Evolutionary conservation across 2,113 vertebrate genomes (phyloP).

Genomic region (Neomonachus schauinslandi): DNA sequence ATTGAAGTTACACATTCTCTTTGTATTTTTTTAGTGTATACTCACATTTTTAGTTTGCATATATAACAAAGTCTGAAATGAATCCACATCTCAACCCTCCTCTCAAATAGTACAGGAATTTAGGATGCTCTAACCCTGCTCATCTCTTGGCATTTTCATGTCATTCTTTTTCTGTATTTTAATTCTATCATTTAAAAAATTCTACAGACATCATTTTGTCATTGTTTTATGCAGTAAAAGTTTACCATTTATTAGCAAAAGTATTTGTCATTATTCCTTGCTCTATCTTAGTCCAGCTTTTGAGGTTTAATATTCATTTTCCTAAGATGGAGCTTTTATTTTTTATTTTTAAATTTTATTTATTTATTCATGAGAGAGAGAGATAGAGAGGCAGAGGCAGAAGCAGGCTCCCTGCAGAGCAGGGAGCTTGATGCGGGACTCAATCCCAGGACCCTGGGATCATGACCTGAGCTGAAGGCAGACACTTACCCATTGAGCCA

Average conservation of each 20-base stretch:
- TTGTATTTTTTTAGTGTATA: not conserved
- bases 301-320: slow-evolving; percentile 3
- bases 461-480: not conserved
- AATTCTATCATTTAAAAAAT: not conserved
- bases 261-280: not conserved
- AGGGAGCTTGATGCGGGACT: too few relatives aligned
- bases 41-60: not conserved
- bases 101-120: not conserved
- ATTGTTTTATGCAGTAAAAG: not conserved
- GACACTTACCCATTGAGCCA: not conserved
- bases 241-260: not conserved
- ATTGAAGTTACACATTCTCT: not conserved
- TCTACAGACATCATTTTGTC: not conserved
- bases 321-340: not conserved
- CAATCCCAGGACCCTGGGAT: not conserved
- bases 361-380: not conserved
- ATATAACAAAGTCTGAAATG: not conserved
- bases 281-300: not conserved
- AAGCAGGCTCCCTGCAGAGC: too few relatives aligned
- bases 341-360: not conserved
- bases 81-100: not conserved
- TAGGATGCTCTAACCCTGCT: not conserved
- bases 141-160: not conserved
- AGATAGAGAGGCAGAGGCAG: too few relatives aligned
- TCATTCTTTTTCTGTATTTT: slow-evolving; percentile 12